A percentile compares a stretch with the other conserved stretches of the same genome.
These are phyloP conservation scores for Dimorphilus gyrociliatus DNA, from an alignment of 2,888 invertebrate genomes.

Conservation along the genomic window DNA sequence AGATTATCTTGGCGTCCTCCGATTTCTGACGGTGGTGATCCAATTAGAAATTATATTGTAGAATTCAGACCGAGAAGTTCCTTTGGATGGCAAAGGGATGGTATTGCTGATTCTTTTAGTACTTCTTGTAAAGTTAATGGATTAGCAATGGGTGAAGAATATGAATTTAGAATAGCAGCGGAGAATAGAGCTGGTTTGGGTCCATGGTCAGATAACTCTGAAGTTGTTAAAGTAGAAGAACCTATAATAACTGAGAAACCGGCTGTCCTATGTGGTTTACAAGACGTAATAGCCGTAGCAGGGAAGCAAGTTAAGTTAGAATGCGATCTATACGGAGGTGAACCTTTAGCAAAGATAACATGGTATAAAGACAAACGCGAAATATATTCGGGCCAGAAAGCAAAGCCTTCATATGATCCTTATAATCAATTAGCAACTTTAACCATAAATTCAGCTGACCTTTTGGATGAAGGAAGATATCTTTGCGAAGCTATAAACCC, in stretches of 20 bases:
- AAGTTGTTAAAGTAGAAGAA: constrained; percentile 11
- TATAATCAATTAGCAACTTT: constrained; percentile 42
- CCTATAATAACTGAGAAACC: constrained; percentile 12
- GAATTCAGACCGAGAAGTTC: no score
- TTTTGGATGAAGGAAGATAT: constrained; percentile 18
- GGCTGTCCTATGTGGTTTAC: constrained; percentile 23
- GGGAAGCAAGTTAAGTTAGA: constrained; percentile 26
- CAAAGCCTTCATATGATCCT: constrained; percentile 6
- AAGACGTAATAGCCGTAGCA: constrained; percentile 23
- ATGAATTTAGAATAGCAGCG: constrained; percentile 9
- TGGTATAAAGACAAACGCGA: constrained; percentile 70
- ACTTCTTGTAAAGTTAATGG: constrained; percentile 2
- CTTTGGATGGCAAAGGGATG: no score
- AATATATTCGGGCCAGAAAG: constrained; percentile 43
- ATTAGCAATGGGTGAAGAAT: constrained; percentile 7
- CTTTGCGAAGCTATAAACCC: constrained; percentile 13
- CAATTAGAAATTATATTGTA: constrained; percentile 24
- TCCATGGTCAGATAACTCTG: constrained; percentile 7
- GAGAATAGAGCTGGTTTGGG: constrained; percentile 10
- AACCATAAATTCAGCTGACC: constrained; percentile 47
- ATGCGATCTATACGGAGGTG: constrained; percentile 29
- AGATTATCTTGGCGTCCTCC: constrained; percentile 28
- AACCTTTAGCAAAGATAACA: constrained; percentile 27
- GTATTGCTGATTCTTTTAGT: not conserved
- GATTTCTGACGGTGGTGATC: constrained; percentile 25